Base-by-base conservation (phyloP, 2,113 vertebrate genomes). In the Cynoglossus semilaevis region DNA sequence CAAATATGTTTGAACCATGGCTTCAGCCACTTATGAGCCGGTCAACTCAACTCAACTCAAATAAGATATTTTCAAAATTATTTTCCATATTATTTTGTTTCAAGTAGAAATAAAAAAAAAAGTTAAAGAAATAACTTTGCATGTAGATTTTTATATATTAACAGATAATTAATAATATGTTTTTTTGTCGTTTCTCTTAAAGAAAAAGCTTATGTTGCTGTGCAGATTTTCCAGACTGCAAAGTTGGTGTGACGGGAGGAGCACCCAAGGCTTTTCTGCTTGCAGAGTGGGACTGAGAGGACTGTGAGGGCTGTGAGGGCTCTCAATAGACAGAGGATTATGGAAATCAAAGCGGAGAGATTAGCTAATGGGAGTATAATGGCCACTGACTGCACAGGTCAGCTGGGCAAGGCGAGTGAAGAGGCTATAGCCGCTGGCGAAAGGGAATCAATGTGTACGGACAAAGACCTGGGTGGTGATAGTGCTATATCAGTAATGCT, bases 291-390 rank as follows among this genome's bases (percentile, higher is more conserved):
- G 74, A 56, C 58, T 71, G 62, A 64, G 77, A 66, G 69, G 68
- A 29, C 22, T 29, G 22, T 29, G 22, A n/a, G n/a, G n/a, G 63
- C 66, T 84, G 84, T 85, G 76, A 84, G 83, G 81, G 58, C 67
- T 82, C 84, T 87, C 80, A 83, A 88, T 84, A 84, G 89, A 80
- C 58, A 76, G 70, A 79, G 82, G 87, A 87, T 90, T 90, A 89
- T 89, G 86, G 86, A 88, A 90, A 90, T 90, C 77, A 88, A 85
- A 88, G 63, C 67, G 78, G 75, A 81, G 88, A 89, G 90, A 91
- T 91, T 89, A 91, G 88, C 87, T 91, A 89, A 91, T 91, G 87
- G 87, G 84, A 79, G 78, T 81, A 87, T 90, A 90, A 91, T 88
- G 80, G 84, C 79, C 71, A 69, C 70, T 69, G 83, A 86, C 73